Percentiles rank a stretch among this genome's conserved stretches.
These are phyloP conservation scores for Agapornis canus DNA, from an alignment of 2,797 vertebrate genomes.

Conservation along the genomic window DNA sequence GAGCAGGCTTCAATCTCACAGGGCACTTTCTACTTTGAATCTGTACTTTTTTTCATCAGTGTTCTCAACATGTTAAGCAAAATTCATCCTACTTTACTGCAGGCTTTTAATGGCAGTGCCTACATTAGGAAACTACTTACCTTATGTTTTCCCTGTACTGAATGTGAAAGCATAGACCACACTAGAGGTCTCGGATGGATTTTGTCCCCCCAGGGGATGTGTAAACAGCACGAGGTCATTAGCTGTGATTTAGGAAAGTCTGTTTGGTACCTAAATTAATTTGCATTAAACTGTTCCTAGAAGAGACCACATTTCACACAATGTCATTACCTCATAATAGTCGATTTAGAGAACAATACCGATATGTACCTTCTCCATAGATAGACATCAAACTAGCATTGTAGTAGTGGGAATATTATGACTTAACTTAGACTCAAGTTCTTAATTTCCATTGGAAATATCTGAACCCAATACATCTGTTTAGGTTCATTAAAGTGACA, in stretches of 20 bases:
- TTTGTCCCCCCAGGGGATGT: neutral
- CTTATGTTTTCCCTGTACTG: neutral
- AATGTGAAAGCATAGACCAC: neutral
- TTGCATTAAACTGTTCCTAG: neutral
- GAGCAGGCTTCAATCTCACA: too few species aligned
- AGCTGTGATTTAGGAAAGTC: neutral
- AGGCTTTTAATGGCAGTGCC: neutral
- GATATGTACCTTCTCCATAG: neutral
- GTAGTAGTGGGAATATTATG: neutral
- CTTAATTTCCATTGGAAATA: neutral
- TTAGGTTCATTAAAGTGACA: neutral
- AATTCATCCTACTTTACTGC: neutral
- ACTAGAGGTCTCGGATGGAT: neutral
- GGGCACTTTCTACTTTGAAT: neutral
- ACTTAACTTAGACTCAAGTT: neutral
- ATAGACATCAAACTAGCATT: neutral
- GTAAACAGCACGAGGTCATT: neutral
- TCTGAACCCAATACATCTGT: neutral
- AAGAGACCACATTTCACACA: neutral
- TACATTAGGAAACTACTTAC: neutral
- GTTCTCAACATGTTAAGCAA: neutral
- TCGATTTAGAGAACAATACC: neutral
- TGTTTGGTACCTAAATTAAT: neutral
- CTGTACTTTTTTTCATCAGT: rapidly evolving
- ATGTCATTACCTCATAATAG: neutral